Percentiles rank a stretch among this genome's conserved stretches.
Conservation (phyloP, 2,113 vertebrate species). For the Myotis yumanensis region DNA sequence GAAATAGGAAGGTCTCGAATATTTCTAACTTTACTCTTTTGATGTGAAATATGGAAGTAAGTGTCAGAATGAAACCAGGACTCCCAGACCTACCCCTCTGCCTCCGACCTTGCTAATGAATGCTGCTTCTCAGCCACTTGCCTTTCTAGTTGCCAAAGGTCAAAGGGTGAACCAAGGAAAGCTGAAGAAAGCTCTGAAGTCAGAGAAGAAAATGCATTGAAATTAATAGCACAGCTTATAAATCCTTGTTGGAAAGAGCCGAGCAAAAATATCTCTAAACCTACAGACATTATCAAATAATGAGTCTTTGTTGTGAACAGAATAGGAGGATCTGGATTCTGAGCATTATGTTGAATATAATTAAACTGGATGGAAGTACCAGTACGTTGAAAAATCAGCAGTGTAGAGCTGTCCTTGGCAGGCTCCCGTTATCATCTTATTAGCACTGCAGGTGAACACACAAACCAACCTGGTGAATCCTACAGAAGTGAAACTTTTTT, state of each 20-base stretch:
- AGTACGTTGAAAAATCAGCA: constrained; percentile 52
- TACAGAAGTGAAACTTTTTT: neutral
- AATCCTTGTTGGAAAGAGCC: constrained; percentile 52
- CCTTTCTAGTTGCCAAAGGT: constrained; percentile 49
- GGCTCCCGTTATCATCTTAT: constrained; percentile 63
- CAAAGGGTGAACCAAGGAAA: constrained; percentile 33
- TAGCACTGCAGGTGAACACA: constrained; percentile 9
- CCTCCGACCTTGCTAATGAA: neutral
- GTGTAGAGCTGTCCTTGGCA: neutral
- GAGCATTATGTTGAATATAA: constrained; percentile 50
- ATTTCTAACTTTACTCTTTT: neutral
- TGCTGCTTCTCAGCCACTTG: neutral
- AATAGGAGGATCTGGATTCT: constrained; percentile 26
- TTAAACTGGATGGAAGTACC: constrained; percentile 63
- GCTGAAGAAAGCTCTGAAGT: constrained; percentile 6
- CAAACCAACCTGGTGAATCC: neutral
- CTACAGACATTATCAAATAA: constrained; percentile 57
- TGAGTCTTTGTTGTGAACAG: constrained; percentile 77
- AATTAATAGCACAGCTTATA: constrained; percentile 40
- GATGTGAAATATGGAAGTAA: neutral
- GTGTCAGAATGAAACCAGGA: neutral
- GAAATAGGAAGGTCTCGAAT: constrained; percentile 15
- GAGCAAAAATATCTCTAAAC: constrained; percentile 66
- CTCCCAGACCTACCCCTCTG: neutral
- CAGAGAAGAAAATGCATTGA: constrained; percentile 58